Evolutionary conservation across 2,797 vertebrate genomes (phyloP), one percentile per base, ranked within the genome.

Genomic region (Sciurus vulgaris): DNA sequence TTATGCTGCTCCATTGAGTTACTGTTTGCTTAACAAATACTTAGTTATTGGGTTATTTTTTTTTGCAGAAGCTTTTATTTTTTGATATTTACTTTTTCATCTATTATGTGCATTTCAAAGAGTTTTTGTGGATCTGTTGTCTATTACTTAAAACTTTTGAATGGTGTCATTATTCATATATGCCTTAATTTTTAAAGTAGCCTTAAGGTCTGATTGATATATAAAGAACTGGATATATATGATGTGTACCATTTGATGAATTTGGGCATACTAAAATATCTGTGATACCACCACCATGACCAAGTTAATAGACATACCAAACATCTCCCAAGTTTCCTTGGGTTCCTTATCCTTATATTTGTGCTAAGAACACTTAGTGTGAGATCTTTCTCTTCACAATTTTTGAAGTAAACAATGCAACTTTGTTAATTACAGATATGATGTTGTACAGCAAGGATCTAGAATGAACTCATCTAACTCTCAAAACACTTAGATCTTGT

Each of bases 141-240:
- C 72, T 93, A 33, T 72, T 41, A 84, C n/a, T 78, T 78, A 87
- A 67, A 14, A 78, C 59, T 91, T 88, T 59, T 86, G 47, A 74
- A 38, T 90, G 33, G 5, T 87, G 1, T 30, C 63, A 59, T 78
- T 76, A 69, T 59, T 70, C 15, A 72, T 44, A 56, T 30, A 1
- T 65, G 35, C 51, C 44, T 85, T 86, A 13, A 70, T 51, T 63
- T 88, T 77, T 63, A 73, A 56, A n/a, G 10, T 12, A 92, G 28
- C 14, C 61, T 10, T 76, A 26, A 61, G 15, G 26, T 59, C n/a
- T 76, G 41, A 51, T 61, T 77, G 49, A 49, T 69, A 63, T 26
- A 20, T 15, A 61, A 63, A 41, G 20, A 70, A 49, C 14, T 63
- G 33, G 2, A 54, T 22, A 35, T 54, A 38, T 77, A 61, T 35